Evolutionary conservation across 2,113 vertebrate species (phyloP).

Genomic region (Crypturellus undulatus): DNA sequence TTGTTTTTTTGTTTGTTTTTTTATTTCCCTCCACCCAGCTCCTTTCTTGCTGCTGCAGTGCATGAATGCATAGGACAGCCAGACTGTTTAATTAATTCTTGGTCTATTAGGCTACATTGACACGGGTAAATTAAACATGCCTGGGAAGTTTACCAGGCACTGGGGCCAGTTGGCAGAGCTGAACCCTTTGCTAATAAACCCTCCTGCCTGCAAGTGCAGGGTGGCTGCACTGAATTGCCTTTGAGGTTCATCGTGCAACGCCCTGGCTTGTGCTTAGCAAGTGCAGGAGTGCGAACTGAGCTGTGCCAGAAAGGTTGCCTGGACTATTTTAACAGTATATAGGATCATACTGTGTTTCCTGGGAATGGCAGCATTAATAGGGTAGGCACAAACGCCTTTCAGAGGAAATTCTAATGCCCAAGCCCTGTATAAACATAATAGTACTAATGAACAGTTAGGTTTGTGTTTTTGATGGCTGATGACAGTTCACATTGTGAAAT

Average conservation of each 20-base stretch:
- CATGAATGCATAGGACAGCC: not conserved
- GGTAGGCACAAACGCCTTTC: not conserved
- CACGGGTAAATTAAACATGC: not conserved
- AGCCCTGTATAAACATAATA: not conserved
- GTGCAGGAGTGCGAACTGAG: not conserved
- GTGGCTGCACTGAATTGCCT: not conserved
- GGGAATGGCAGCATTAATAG: not conserved
- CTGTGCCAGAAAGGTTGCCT: not conserved
- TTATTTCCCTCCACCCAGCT: not conserved
- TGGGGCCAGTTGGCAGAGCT: not conserved
- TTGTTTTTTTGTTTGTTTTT: too few relatives aligned
- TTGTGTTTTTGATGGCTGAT: slow-evolving; percentile 3
- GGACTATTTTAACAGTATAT: not conserved
- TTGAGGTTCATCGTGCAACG: not conserved
- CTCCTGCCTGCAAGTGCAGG: not conserved
- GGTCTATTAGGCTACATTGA: not conserved
- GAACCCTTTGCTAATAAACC: not conserved
- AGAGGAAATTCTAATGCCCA: slow-evolving; percentile 3
- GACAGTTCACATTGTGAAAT: not conserved
- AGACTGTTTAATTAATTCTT: not conserved
- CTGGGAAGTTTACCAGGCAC: not conserved
- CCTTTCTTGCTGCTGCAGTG: not conserved
- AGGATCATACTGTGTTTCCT: not conserved
- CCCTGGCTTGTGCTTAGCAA: not conserved
- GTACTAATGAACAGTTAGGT: slow-evolving; percentile 19